Conservation (phyloP, 2,888 invertebrate genomes). For the Chloroclystis v-ata region DNA sequence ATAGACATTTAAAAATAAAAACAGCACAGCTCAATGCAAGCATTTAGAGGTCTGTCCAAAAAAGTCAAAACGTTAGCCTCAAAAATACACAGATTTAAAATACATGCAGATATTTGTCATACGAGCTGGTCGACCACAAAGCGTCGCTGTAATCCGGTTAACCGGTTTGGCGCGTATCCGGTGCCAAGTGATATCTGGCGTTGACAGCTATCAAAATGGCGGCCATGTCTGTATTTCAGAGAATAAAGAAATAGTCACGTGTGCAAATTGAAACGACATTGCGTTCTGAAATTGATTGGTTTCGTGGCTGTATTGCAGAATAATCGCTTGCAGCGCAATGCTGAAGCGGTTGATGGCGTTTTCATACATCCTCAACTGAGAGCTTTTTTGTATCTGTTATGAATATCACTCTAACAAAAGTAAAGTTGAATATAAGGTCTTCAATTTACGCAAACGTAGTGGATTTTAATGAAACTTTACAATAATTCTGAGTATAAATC, state of each 20-base stretch:
- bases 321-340: slow-evolving; percentile 9
- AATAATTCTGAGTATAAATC: too few species aligned
- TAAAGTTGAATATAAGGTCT: too few species aligned
- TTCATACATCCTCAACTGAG: slow-evolving; percentile 1
- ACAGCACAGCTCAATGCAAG: too few species aligned
- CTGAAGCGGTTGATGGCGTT: slow-evolving; percentile 4
- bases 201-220: slow-evolving; percentile 38
- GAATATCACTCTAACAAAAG: neutral
- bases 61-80: slow-evolving; percentile 12
- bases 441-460: too few species aligned
- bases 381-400: neutral
- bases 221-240: slow-evolving; percentile 24
- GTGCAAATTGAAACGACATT: slow-evolving; percentile 21
- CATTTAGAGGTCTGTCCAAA: too few species aligned
- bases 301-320: slow-evolving; percentile 11
- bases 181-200: slow-evolving; percentile 41
- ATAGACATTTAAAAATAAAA: too few species aligned
- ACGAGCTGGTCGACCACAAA: slow-evolving; percentile 44
- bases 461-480: too few species aligned
- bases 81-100: slow-evolving; percentile 41
- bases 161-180: slow-evolving; percentile 49
- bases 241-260: slow-evolving; percentile 22
- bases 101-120: slow-evolving; percentile 42
- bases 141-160: slow-evolving; percentile 54
- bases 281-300: slow-evolving; percentile 17